Evolutionary conservation across 2,888 invertebrate species (phyloP).

Genomic region (Willowsia nigromaculata): DNA sequence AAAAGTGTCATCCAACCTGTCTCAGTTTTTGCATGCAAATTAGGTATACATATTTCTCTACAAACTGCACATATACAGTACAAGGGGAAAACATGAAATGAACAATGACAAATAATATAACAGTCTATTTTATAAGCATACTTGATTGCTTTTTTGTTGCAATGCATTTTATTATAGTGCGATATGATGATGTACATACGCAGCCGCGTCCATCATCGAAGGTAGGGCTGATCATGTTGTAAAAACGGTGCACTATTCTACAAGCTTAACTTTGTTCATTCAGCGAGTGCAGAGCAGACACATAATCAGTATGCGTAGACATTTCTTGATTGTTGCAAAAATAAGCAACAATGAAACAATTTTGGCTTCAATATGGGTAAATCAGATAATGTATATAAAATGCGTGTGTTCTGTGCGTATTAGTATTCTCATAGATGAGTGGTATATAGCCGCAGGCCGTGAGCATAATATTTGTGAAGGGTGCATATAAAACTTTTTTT

Average conservation of each 20-base stretch:
- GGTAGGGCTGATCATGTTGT: neutral
- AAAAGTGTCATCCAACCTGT: neutral
- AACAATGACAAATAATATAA: slow-evolving; percentile 15
- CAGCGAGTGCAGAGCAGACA: too few species aligned
- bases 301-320: too few species aligned
- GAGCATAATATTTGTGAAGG: neutral
- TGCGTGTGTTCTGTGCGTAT: too few species aligned
- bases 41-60: neutral
- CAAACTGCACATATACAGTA: neutral
- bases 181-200: neutral
- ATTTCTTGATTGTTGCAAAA: slow-evolving; percentile 40
- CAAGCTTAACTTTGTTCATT: neutral
- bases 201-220: neutral
- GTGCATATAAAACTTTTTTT: too few species aligned
- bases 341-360: neutral
- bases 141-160: slow-evolving; percentile 12
- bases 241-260: neutral
- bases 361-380: neutral
- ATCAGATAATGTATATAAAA: too few species aligned
- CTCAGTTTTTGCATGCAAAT: slow-evolving; percentile 1
- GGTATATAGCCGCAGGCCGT: too few species aligned
- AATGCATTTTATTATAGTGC: neutral
- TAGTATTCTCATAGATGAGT: too few species aligned
- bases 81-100: neutral
- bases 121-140: neutral